These are phyloP conservation scores for Amphiprion percula DNA, from an alignment of 2,113 vertebrate species.

Conservation along the genomic window DNA sequence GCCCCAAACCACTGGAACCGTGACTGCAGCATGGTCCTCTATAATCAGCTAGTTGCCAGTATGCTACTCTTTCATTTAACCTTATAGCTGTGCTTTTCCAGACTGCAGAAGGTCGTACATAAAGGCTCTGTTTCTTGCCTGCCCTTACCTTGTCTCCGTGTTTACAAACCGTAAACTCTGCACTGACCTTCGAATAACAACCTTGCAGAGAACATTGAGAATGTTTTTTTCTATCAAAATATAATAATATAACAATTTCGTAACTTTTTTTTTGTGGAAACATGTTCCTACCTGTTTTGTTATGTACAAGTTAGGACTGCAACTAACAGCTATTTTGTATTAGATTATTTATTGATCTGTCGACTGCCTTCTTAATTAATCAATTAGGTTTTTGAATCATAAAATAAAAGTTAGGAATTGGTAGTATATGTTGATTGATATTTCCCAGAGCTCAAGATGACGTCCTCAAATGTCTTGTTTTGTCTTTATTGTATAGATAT, in stretches of 20 bases:
- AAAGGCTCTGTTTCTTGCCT: conserved; percentile 4
- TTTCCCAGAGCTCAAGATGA: too few species aligned
- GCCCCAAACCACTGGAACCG: not conserved
- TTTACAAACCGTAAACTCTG: conserved; percentile 5
- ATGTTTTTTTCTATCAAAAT: not conserved
- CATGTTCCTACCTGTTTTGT: not conserved
- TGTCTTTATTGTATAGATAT: too few species aligned
- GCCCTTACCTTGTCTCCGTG: conserved; percentile 8
- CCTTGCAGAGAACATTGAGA: not conserved
- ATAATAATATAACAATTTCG: not conserved
- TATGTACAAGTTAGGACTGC: not conserved
- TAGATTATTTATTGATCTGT: too few species aligned
- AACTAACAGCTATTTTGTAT: too few species aligned
- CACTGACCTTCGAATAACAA: not conserved
- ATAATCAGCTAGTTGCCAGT: not conserved
- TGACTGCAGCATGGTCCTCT: not conserved
- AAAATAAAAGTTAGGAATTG: too few species aligned
- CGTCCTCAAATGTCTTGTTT: too few species aligned
- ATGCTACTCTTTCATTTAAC: conserved; percentile 46
- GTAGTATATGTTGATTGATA: too few species aligned
- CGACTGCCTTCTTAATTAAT: too few species aligned
- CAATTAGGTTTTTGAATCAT: too few species aligned
- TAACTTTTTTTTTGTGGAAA: not conserved
- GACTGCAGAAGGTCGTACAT: conserved; percentile 5
- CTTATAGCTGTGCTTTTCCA: conserved; percentile 32